Conservation (phyloP, 2,888 invertebrate species). For the Calameuta pallipes region DNA sequence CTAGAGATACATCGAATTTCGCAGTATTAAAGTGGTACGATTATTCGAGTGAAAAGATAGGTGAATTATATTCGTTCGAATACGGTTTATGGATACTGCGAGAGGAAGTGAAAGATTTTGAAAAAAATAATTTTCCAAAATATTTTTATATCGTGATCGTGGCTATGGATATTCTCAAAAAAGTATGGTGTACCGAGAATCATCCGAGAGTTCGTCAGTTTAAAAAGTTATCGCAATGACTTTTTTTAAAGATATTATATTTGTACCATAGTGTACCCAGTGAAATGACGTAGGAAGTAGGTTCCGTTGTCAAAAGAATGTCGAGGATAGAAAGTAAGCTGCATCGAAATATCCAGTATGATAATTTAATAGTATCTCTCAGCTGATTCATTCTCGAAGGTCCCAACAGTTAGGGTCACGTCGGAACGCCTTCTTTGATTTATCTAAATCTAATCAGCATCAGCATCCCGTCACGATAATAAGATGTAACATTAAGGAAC, state of each 20-base stretch:
- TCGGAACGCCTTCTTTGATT: neutral
- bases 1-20: neutral
- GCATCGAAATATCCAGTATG: neutral
- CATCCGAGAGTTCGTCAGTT: neutral
- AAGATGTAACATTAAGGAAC: slow-evolving; percentile 5
- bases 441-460: neutral
- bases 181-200: neutral
- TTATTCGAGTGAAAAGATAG: neutral
- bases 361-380: neutral
- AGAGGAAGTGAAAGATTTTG: neutral
- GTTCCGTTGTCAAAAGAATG: neutral
- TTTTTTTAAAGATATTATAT: neutral
- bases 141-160: too few species aligned
- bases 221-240: too few species aligned
- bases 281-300: neutral
- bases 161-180: too few species aligned
- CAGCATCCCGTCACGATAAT: neutral
- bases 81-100: neutral
- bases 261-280: neutral
- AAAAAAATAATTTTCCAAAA: neutral
- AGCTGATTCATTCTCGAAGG: neutral
- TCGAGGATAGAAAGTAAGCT: neutral
- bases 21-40: neutral
- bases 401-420: neutral
- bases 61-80: neutral